These are phyloP conservation scores for Macrotrachela quadricornifera DNA, from an alignment of 1,140 invertebrate species.

Conservation along the genomic window DNA sequence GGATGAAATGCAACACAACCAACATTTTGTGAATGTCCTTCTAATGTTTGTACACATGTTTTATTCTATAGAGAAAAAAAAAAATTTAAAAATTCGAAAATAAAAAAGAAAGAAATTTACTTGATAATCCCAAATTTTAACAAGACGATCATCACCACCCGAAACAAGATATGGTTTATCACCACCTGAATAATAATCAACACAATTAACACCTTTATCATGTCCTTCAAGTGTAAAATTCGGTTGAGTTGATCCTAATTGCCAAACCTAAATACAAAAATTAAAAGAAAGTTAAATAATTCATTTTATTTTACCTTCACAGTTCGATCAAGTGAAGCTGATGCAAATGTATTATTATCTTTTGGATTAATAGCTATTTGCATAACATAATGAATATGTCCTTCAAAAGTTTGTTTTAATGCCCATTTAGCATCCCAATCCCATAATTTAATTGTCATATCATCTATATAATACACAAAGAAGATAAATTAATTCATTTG, in stretches of 20 bases:
- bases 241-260: constrained; percentile 76
- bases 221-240: constrained; percentile 97
- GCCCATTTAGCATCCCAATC: constrained; percentile 97
- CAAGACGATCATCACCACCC: constrained; percentile 82
- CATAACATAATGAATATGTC: constrained; percentile 99
- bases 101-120: constrained; percentile 12
- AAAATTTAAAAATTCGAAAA: neutral
- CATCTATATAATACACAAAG: constrained; percentile 44
- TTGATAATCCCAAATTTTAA: constrained; percentile 97
- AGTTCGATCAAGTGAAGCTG: constrained; percentile 84
- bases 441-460: constrained; percentile 97
- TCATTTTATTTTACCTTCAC: constrained; percentile 49
- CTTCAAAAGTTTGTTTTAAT: constrained; percentile 63
- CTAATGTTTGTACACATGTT: constrained; percentile 91
- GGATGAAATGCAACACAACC: constrained; percentile 74
- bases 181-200: constrained; percentile 98
- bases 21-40: constrained; percentile 89
- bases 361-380: constrained; percentile 98
- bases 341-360: constrained; percentile 99
- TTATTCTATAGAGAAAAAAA: constrained; percentile 53
- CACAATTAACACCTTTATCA: constrained; percentile 94
- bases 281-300: constrained; percentile 4
- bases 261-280: constrained; percentile 51
- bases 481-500: neutral
- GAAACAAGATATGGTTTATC: constrained; percentile 98